These are phyloP conservation scores for Osmerus mordax DNA, from an alignment of 2,113 vertebrate genomes.

Conservation along the genomic window DNA sequence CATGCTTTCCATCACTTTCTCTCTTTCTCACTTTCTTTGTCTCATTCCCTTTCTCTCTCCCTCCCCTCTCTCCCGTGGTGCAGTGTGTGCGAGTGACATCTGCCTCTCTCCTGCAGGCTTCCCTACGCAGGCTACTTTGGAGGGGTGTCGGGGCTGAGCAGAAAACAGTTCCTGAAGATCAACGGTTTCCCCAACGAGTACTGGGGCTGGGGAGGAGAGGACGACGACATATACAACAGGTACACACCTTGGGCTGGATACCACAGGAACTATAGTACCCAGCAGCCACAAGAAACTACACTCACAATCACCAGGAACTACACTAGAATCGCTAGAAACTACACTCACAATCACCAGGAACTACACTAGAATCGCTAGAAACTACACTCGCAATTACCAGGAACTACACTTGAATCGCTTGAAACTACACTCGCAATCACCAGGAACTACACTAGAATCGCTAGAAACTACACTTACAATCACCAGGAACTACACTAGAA, in stretches of 20 bases:
- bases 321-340: too few species aligned
- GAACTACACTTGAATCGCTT: too few species aligned
- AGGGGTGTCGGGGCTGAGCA: constrained; percentile 95
- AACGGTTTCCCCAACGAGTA: constrained; percentile 99
- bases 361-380: too few species aligned
- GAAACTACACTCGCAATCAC: too few species aligned
- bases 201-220: constrained; percentile 99
- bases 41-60: not conserved
- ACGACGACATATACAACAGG: constrained; percentile 99
- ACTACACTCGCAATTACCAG: too few species aligned
- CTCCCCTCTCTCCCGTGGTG: not conserved
- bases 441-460: too few species aligned
- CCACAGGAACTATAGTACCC: too few species aligned
- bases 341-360: too few species aligned
- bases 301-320: too few species aligned
- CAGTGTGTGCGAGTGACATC: not conserved
- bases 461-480: too few species aligned
- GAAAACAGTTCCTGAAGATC: constrained; percentile 97
- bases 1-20: constrained; percentile 5
- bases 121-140: constrained; percentile 96
- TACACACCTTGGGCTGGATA: constrained; percentile 36
- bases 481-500: too few species aligned
- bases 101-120: constrained; percentile 70
- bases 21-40: not conserved
- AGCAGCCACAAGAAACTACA: too few species aligned